Evolutionary conservation across 2,113 vertebrate genomes (phyloP).

Genomic region (Petrocephalus zakoni): DNA sequence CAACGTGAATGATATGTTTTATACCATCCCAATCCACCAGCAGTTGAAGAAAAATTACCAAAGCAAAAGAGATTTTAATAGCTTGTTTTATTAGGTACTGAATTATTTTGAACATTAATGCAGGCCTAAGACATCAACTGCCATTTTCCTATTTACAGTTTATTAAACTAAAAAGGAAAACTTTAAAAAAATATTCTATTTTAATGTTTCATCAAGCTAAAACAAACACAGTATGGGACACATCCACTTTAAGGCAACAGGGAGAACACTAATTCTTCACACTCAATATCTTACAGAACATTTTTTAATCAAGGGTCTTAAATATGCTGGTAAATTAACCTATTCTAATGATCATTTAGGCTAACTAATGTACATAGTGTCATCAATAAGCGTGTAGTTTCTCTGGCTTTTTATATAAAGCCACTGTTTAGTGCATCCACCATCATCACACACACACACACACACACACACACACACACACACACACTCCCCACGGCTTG

Average conservation of each 20-base stretch:
- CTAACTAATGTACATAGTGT: conserved; percentile 58
- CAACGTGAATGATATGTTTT: neutral
- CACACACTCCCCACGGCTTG: neutral
- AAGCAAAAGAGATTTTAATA: neutral
- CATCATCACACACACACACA: neutral
- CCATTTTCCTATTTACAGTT: conserved; percentile 23
- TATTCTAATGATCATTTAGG: conserved; percentile 63
- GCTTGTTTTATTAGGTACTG: conserved; percentile 24
- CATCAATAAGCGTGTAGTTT: conserved; percentile 46
- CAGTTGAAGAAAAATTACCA: neutral
- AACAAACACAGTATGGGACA: conserved; percentile 44
- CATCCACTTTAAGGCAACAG: conserved; percentile 61
- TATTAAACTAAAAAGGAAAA: conserved; percentile 32
- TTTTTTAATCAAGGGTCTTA: conserved; percentile 42
- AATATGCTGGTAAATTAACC: conserved; percentile 57
- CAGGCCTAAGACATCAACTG: conserved; percentile 22
- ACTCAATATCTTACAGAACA: conserved; percentile 58
- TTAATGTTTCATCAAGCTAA: conserved; percentile 38
- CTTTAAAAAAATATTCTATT: conserved; percentile 48
- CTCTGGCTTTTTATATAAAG: conserved; percentile 37
- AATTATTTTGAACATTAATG: conserved; percentile 21
- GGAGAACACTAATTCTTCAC: conserved; percentile 49
- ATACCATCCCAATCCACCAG: neutral
- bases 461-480: neutral
- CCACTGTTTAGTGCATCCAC: neutral